Evolutionary conservation across 2,888 invertebrate species (phyloP).

Genomic region (Gymnocheta viridis): DNA sequence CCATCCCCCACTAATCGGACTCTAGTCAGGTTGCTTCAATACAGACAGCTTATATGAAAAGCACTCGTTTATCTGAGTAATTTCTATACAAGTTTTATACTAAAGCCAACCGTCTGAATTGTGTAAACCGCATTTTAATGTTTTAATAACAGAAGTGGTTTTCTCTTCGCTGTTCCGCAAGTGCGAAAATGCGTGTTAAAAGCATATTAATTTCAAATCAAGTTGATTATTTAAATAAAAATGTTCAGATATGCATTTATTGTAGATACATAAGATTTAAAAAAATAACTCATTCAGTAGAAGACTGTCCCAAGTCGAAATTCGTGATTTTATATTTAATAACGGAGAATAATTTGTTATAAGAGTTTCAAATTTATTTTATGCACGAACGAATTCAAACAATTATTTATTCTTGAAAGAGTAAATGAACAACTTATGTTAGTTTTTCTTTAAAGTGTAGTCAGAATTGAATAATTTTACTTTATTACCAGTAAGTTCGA

Average conservation of each 20-base stretch:
- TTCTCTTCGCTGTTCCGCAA: slow-evolving; percentile 11
- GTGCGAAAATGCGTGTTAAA: slow-evolving; percentile 46
- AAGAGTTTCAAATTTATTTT: not conserved
- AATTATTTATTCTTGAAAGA: too few species aligned
- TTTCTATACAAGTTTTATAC: too few species aligned
- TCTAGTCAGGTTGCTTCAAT: too few species aligned
- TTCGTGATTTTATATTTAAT: not conserved
- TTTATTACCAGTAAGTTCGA: not conserved
- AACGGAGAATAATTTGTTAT: too few species aligned
- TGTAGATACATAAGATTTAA: not conserved
- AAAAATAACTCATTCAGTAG: not conserved
- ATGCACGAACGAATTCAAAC: not conserved
- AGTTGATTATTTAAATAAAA: slow-evolving; percentile 16
- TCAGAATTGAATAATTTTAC: too few species aligned
- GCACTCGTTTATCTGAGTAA: too few species aligned
- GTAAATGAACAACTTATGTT: too few species aligned
- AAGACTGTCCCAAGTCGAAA: not conserved
- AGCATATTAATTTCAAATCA: slow-evolving; percentile 30
- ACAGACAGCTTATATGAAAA: too few species aligned
- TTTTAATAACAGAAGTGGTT: slow-evolving; percentile 9
- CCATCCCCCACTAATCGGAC: not conserved
- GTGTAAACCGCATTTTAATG: too few species aligned
- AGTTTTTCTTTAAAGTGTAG: too few species aligned
- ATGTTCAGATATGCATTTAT: not conserved
- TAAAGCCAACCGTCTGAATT: too few species aligned